phyloP scores from a whole-genome alignment of 2,888 invertebrate species.

The Drosophila incognita region DNA sequence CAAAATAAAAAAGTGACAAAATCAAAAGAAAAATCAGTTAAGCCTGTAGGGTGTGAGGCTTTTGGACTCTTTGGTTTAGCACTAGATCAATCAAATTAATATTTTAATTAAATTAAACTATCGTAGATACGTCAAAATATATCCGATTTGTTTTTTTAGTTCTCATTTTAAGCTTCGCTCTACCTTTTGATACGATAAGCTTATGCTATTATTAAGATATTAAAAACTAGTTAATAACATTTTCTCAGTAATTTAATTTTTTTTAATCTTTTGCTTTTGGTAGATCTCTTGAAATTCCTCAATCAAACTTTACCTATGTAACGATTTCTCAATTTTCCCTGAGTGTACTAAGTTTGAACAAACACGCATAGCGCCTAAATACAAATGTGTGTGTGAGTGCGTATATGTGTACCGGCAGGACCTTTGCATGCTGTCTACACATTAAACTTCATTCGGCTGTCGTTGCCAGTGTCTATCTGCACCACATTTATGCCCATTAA shows the following conservation, averaged over 20 bases:
- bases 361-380: slow-evolving; percentile 20
- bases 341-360: slow-evolving; percentile 38
- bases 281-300: background rate
- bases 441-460: slow-evolving; percentile 64
- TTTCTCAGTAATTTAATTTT: background rate
- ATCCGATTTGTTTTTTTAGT: background rate
- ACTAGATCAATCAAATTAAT: background rate
- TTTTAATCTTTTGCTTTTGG: background rate
- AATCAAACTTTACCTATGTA: background rate
- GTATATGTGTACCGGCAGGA: slow-evolving; percentile 3
- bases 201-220: background rate
- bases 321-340: slow-evolving; percentile 1
- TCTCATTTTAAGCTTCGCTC: background rate
- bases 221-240: background rate
- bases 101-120: background rate
- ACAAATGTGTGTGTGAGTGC: background rate
- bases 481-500: slow-evolving; percentile 72
- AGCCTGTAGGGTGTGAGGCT: no score
- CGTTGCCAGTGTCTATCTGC: slow-evolving; percentile 66
- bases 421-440: slow-evolving; percentile 30
- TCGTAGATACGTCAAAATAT: background rate
- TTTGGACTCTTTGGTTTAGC: background rate
- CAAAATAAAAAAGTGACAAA: background rate
- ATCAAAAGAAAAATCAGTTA: background rate
- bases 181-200: background rate